Conservation (phyloP, 2,113 vertebrate species). For the Patagioenas fasciata region DNA sequence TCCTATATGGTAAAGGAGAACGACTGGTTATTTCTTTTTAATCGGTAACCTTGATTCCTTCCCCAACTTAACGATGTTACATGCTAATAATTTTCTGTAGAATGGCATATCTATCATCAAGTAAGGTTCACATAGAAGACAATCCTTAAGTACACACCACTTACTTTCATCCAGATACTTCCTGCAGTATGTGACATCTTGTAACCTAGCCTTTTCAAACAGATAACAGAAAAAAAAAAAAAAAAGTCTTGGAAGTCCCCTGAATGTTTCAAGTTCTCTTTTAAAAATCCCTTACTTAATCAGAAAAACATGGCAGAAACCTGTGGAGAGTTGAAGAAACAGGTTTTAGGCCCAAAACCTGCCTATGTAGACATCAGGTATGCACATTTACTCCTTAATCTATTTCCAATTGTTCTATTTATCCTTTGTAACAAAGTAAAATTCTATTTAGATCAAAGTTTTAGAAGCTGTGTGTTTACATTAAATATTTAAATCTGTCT, state of each 20-base stretch:
- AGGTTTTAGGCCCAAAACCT: neutral
- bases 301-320: neutral
- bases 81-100: neutral
- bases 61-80: rapidly evolving
- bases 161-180: neutral
- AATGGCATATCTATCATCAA: neutral
- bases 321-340: neutral
- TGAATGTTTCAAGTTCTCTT: neutral
- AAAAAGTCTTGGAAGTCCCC: neutral
- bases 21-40: neutral
- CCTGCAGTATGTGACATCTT: neutral
- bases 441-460: neutral
- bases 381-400: neutral
- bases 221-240: neutral
- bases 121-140: neutral
- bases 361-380: neutral
- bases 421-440: neutral
- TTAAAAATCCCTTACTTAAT: neutral
- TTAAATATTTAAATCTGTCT: neutral
- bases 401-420: neutral
- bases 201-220: neutral
- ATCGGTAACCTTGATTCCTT: neutral
- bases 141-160: neutral
- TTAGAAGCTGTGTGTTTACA: neutral
- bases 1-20: neutral